Percentiles rank a stretch among this genome's conserved stretches.
Evolutionary conservation across 1,140 invertebrate species (phyloP).

Genomic region (Babylonia areolata): DNA sequence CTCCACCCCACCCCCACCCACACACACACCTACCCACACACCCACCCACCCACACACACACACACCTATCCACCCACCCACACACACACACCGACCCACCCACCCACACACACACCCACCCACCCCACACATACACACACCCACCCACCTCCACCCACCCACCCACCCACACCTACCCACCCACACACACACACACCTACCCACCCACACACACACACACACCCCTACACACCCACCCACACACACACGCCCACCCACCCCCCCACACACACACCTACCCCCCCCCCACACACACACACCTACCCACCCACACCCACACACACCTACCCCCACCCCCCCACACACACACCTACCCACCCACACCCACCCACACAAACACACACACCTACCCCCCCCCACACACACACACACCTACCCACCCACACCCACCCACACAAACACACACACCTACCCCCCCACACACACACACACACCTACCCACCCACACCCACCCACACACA

Average conservation of each 20-base stretch:
- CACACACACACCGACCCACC: too few relatives aligned
- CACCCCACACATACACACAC: too few relatives aligned
- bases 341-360: not conserved
- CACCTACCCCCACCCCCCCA: not conserved
- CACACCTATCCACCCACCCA: too few relatives aligned
- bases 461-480: not conserved
- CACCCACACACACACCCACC: too few relatives aligned
- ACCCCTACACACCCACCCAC: not conserved
- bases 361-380: not conserved
- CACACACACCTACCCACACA: too few relatives aligned
- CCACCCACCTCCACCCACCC: too few relatives aligned
- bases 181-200: not conserved
- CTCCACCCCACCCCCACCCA: too few relatives aligned
- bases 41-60: too few relatives aligned
- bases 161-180: not conserved
- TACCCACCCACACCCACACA: not conserved
- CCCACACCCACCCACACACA: constrained; percentile 1
- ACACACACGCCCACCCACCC: not conserved
- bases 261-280: not conserved
- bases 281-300: not conserved
- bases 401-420: not conserved
- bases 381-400: not conserved
- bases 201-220: not conserved
- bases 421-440: not conserved
- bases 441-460: not conserved